These are phyloP conservation scores for Micronycteris hirsuta DNA, from an alignment of 2,113 vertebrate species.

Conservation along the genomic window DNA sequence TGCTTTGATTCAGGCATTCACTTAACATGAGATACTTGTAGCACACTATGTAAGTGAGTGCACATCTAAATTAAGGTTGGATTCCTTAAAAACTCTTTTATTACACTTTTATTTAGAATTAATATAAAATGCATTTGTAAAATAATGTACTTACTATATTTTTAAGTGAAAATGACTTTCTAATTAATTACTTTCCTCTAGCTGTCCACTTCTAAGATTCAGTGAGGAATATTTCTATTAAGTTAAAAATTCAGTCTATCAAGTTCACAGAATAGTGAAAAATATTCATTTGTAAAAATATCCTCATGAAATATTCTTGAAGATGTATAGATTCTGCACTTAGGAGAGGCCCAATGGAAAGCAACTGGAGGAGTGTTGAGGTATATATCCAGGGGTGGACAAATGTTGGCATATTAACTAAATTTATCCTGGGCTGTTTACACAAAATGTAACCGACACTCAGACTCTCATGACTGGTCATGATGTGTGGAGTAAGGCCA, in stretches of 20 bases:
- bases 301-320: neutral
- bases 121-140: conserved; percentile 10
- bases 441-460: neutral
- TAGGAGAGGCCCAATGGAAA: neutral
- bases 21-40: conserved; percentile 42
- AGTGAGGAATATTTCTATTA: neutral
- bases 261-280: neutral
- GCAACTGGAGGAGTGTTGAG: fast-evolving
- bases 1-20: conserved; percentile 13
- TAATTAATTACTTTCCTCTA: neutral
- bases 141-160: neutral
- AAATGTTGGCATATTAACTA: neutral
- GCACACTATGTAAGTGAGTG: neutral
- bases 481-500: neutral
- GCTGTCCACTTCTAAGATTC: neutral
- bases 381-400: neutral
- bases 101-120: conserved; percentile 26
- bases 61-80: neutral
- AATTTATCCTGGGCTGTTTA: neutral
- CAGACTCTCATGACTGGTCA: neutral
- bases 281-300: neutral
- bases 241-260: neutral
- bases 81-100: conserved; percentile 45
- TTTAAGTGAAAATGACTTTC: neutral
- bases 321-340: neutral